These are phyloP conservation scores for Andrena minutula DNA, from an alignment of 2,888 invertebrate species.

Conservation along the genomic window DNA sequence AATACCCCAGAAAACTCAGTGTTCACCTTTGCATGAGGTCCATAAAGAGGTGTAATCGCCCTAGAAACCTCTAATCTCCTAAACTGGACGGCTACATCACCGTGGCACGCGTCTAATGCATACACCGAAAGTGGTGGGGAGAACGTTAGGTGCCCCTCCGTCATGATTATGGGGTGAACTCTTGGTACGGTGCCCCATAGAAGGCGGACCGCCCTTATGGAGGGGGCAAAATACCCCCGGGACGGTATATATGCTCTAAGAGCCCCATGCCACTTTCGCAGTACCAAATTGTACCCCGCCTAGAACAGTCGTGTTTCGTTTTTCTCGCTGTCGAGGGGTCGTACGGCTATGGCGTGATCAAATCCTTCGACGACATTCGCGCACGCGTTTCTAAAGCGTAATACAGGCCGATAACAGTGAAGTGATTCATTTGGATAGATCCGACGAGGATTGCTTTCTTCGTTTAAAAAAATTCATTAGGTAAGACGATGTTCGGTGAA, in stretches of 20 bases:
- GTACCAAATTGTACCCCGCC: slow-evolving; percentile 81
- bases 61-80: slow-evolving; percentile 83
- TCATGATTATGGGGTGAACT: slow-evolving; percentile 81
- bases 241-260: slow-evolving; percentile 81
- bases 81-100: slow-evolving; percentile 77
- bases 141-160: slow-evolving; percentile 69
- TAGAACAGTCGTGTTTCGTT: slow-evolving; percentile 62
- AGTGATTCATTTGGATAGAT: slow-evolving; percentile 26
- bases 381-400: neutral
- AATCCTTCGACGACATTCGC: neutral
- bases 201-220: slow-evolving; percentile 68
- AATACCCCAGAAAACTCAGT: slow-evolving; percentile 30
- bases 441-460: slow-evolving; percentile 7
- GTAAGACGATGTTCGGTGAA: slow-evolving; percentile 21
- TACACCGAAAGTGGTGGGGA: slow-evolving; percentile 63
- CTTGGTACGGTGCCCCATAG: slow-evolving; percentile 79
- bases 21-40: slow-evolving; percentile 60
- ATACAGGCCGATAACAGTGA: neutral
- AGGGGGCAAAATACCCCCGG: slow-evolving; percentile 80
- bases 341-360: slow-evolving; percentile 44
- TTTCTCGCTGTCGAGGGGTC: slow-evolving; percentile 28
- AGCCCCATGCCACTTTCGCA: slow-evolving; percentile 80
- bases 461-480: neutral
- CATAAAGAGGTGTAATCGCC: slow-evolving; percentile 79
- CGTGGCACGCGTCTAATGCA: slow-evolving; percentile 80